Evolutionary conservation across 2,113 vertebrate genomes (phyloP), one percentile per base, ranked within the genome.

Genomic region (Dicentrarchus labrax): DNA sequence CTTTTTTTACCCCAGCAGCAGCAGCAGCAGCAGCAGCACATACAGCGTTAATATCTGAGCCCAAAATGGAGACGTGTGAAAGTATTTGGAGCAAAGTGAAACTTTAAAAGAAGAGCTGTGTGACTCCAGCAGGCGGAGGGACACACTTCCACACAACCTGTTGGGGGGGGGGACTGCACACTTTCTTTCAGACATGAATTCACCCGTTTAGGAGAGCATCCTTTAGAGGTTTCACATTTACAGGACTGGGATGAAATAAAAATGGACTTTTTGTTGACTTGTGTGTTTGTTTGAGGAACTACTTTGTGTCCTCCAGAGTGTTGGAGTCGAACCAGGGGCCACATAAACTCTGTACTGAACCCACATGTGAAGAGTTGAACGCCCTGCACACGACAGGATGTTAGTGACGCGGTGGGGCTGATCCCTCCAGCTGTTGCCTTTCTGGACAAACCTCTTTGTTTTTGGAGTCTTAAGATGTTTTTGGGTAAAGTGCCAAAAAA

Each of bases 41-140:
- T 4, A n/a, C 66, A 57, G 53, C 78, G 50, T 66, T 45, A 17
- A 74, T 59, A 59, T 78, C 60, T 59, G 43, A 68, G 45, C 60
- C 36, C 68, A 65, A 53, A 62, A 61, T 47, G 54, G 95, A 96
- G 93, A 95, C 95, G 95, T 96, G 97, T 95, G 96, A 94, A 97
- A 96, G 93, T 83, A 83, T 88, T 75, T 86, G 2, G 1, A 19
- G 17, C 22, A 38, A 76, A 48, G 74, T 36, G 57, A 47, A 68
- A 67, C 43, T 51, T 8, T 12, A 6, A 48, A 30, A 38, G 5
- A 24, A 3, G 22, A 47, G 30, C 38, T 7, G 56, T 6, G 71
- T 12, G 68, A 59, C 56, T 64, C 45, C 22, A 11, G 0, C n/a
- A 61, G 54, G 36, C 13, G n/a, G 70, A 24, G n/a, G 53, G 0